Conservation (phyloP, 2,113 vertebrate genomes). For the Chrysemys picta region DNA sequence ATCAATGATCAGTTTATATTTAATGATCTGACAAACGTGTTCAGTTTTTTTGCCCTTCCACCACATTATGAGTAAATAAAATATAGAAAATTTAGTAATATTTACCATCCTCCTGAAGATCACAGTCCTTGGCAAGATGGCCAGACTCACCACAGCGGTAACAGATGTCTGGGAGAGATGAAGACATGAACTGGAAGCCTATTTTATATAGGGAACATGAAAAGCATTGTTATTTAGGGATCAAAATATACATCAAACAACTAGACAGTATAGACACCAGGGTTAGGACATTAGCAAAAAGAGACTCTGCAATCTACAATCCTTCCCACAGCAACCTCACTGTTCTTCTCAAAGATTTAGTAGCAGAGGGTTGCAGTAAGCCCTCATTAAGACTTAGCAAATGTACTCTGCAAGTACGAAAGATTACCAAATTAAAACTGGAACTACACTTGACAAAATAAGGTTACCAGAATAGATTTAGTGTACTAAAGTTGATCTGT, state of each 20-base stretch:
- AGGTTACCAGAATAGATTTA: not conserved
- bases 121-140: conserved; percentile 98
- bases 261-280: not conserved
- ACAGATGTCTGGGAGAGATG: conserved; percentile 88
- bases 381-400: not conserved
- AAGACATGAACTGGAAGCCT: conserved; percentile 88
- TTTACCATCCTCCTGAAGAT: conserved; percentile 98
- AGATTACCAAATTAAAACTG: not conserved
- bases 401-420: not conserved
- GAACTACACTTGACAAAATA: not conserved
- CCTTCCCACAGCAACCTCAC: not conserved
- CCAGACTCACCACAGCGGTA: conserved; percentile 98
- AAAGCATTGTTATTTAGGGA: not conserved
- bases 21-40: not conserved
- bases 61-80: not conserved
- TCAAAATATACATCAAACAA: not conserved
- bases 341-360: not conserved
- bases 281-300: not conserved
- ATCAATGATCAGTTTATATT: accelerated
- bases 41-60: not conserved
- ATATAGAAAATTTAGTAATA: conserved; percentile 67
- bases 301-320: not conserved
- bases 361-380: not conserved
- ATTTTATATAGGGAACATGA: conserved; percentile 47
- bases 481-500: not conserved